These are phyloP conservation scores for Knipowitschia caucasica DNA, from an alignment of 2,797 vertebrate genomes.

Conservation along the genomic window DNA sequence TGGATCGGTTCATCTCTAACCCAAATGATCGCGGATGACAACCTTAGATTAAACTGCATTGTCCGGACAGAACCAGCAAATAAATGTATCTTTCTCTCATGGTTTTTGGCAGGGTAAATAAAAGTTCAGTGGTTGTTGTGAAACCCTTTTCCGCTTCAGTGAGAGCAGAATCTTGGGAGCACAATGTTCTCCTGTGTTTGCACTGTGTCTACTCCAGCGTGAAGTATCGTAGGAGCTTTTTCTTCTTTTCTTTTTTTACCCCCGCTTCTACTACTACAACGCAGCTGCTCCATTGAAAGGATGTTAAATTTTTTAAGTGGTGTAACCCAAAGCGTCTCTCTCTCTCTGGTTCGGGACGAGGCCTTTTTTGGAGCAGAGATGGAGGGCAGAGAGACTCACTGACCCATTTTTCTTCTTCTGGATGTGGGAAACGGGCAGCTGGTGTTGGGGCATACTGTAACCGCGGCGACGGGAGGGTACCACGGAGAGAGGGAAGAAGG, in stretches of 20 bases:
- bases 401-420: conserved; percentile 57
- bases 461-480: conserved; percentile 10
- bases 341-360: conserved; percentile 34
- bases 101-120: too few species aligned
- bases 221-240: conserved; percentile 13
- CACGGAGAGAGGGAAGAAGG: conserved; percentile 9
- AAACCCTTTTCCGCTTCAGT: background rate
- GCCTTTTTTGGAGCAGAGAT: conserved; percentile 15
- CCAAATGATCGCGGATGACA: too few species aligned
- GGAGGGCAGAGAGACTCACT: conserved; percentile 40
- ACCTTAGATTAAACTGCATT: too few species aligned
- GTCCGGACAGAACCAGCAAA: too few species aligned
- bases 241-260: too few species aligned
- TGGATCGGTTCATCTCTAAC: too few species aligned
- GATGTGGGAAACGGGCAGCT: conserved; percentile 37
- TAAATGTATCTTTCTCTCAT: too few species aligned
- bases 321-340: conserved; percentile 38
- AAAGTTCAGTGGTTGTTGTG: background rate
- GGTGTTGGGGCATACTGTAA: conserved; percentile 28
- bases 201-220: conserved; percentile 26
- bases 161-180: conserved; percentile 16
- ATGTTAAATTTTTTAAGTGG: conserved; percentile 55
- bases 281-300: conserved; percentile 24
- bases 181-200: conserved; percentile 1
- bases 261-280: conserved; percentile 24